phyloP scores from a whole-genome alignment of 2,888 invertebrate genomes.

The Endotricha flammealis region DNA sequence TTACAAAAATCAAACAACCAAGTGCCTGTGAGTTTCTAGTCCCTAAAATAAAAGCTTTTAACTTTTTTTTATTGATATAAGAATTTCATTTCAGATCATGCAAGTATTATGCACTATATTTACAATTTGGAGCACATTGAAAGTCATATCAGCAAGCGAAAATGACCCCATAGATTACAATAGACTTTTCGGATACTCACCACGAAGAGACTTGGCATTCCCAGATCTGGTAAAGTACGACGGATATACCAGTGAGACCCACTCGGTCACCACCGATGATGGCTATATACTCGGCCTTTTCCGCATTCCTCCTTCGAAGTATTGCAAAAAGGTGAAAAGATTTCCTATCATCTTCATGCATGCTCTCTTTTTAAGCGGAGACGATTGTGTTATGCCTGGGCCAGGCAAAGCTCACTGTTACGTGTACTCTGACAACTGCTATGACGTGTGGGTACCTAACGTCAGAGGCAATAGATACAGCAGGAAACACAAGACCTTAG shows the following conservation, averaged over 20 bases:
- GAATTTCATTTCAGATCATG: too few relatives aligned
- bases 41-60: too few relatives aligned
- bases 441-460: conserved; percentile 27
- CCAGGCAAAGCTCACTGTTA: conserved; percentile 29
- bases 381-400: conserved; percentile 31
- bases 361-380: conserved; percentile 28
- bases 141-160: too few relatives aligned
- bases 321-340: not conserved
- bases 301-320: conserved; percentile 18
- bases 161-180: not conserved
- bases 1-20: too few relatives aligned
- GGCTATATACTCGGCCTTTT: conserved; percentile 32
- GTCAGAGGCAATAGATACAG: conserved; percentile 16
- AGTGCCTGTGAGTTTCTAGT: too few relatives aligned
- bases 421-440: conserved; percentile 26
- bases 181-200: conserved; percentile 9
- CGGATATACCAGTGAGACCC: conserved; percentile 25
- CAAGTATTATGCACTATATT: too few relatives aligned
- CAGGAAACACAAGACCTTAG: conserved; percentile 7
- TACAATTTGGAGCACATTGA: too few relatives aligned
- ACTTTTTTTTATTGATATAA: too few relatives aligned
- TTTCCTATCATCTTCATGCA: conserved; percentile 25
- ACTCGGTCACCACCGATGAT: conserved; percentile 30
- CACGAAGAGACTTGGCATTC: conserved; percentile 25
- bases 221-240: conserved; percentile 26